Conservation (phyloP, 2,797 vertebrate genomes). For the Alauda arvensis region DNA sequence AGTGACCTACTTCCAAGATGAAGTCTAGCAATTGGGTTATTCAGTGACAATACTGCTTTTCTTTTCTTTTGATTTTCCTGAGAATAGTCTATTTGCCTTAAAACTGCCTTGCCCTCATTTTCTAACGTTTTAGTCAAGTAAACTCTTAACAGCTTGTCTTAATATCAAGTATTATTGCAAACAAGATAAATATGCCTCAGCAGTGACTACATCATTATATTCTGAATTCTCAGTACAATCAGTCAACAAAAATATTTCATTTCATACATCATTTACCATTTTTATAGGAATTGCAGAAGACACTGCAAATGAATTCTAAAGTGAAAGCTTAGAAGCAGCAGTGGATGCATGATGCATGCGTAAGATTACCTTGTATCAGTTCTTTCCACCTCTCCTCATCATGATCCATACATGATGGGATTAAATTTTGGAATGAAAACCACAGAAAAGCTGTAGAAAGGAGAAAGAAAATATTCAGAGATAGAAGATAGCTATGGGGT, state of each 20-base stretch:
- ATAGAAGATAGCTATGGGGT: not conserved
- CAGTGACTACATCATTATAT: not conserved
- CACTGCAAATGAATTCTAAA: not conserved
- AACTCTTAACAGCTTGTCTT: not conserved
- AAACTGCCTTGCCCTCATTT: not conserved
- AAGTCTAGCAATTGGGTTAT: not conserved
- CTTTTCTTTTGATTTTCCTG: not conserved
- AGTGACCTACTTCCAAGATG: not conserved
- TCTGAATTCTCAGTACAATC: not conserved
- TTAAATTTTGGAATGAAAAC: not conserved
- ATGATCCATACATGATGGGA: not conserved
- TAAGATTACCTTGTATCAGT: not conserved
- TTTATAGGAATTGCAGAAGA: not conserved
- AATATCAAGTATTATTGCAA: not conserved
- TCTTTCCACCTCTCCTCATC: not conserved
- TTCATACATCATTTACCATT: conserved; percentile 32
- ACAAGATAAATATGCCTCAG: conserved; percentile 4
- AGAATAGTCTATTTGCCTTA: not conserved
- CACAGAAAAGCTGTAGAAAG: not conserved
- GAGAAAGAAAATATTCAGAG: not conserved
- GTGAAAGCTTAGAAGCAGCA: not conserved
- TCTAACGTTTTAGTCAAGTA: not conserved
- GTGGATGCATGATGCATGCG: not conserved
- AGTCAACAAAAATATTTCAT: conserved; percentile 23
- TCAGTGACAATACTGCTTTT: not conserved